Conservation (phyloP, 2,797 vertebrate genomes). For the Myoxocephalus aenaeus region DNA sequence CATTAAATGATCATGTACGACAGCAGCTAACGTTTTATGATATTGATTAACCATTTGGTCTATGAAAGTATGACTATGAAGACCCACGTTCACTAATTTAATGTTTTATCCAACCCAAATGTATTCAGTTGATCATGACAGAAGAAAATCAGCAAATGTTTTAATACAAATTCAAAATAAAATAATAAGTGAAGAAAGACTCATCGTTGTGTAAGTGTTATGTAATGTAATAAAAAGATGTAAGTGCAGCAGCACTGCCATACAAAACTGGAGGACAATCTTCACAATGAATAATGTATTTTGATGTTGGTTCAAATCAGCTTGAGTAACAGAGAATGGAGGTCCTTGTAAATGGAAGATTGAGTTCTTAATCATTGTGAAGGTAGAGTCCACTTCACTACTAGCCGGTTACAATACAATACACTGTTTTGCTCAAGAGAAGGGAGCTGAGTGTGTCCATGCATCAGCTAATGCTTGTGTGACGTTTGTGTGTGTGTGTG, state of each 20-base stretch:
- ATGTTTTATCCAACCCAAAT: no score
- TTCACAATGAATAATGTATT: neutral
- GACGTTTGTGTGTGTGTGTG: slow-evolving; percentile 3
- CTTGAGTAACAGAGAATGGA: neutral
- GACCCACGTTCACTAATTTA: no score
- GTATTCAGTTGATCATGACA: no score
- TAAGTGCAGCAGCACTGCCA: no score
- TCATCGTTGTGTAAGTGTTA: neutral
- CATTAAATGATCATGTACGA: neutral
- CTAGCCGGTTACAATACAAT: slow-evolving; percentile 16
- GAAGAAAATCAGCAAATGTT: neutral
- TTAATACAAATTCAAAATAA: neutral
- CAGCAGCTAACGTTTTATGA: neutral
- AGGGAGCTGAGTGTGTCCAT: slow-evolving; percentile 8
- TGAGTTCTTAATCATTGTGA: slow-evolving; percentile 4
- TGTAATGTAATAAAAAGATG: neutral
- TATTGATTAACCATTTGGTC: neutral
- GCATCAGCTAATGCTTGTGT: neutral
- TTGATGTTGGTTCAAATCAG: neutral
- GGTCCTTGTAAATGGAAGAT: neutral
- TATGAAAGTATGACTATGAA: neutral
- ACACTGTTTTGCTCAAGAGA: neutral
- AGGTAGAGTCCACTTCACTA: slow-evolving; percentile 15
- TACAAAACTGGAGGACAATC: neutral
- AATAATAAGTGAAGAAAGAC: neutral